Evolutionary conservation across 2,888 invertebrate genomes (phyloP).

Genomic region (Pseudanteris insignis): DNA sequence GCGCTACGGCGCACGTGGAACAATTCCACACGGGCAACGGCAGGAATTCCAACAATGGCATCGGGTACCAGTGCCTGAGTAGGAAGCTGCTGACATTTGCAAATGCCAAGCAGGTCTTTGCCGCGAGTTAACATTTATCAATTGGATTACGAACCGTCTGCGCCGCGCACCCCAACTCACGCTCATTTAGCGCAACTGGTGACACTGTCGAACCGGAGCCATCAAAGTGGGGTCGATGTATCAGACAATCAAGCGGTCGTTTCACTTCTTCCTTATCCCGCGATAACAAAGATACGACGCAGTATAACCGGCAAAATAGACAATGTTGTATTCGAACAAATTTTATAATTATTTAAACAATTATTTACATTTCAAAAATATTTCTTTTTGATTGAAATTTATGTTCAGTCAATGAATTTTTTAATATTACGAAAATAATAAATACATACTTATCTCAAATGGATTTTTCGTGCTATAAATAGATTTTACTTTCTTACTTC

Average conservation of each 20-base stretch:
- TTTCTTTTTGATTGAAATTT: no score
- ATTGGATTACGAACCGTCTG: slow-evolving; percentile 43
- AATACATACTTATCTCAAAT: no score
- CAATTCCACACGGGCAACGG: slow-evolving; percentile 40
- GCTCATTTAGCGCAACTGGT: slow-evolving; percentile 5
- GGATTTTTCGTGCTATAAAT: no score
- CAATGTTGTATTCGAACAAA: no score
- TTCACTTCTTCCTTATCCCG: no score
- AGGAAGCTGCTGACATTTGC: slow-evolving; percentile 63
- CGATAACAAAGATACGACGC: no score
- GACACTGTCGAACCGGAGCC: slow-evolving; percentile 8
- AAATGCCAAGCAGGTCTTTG: slow-evolving; percentile 57
- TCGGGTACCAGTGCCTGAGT: slow-evolving; percentile 50
- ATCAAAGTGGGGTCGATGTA: slow-evolving; percentile 9
- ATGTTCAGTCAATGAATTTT: no score
- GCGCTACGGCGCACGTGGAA: slow-evolving; percentile 23
- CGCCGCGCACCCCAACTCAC: slow-evolving; percentile 7
- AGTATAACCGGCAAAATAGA: no score
- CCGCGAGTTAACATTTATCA: slow-evolving; percentile 53
- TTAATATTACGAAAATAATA: no score
- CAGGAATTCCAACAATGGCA: slow-evolving; percentile 46
- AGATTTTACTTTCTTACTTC: no score
- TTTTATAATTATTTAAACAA: no score
- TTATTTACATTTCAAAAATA: no score
- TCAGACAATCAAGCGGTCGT: slow-evolving; percentile 10